These are phyloP conservation scores for Pocillopora grandis DNA, from an alignment of 92 coral and sea anemone species.

Conservation along the genomic window DNA sequence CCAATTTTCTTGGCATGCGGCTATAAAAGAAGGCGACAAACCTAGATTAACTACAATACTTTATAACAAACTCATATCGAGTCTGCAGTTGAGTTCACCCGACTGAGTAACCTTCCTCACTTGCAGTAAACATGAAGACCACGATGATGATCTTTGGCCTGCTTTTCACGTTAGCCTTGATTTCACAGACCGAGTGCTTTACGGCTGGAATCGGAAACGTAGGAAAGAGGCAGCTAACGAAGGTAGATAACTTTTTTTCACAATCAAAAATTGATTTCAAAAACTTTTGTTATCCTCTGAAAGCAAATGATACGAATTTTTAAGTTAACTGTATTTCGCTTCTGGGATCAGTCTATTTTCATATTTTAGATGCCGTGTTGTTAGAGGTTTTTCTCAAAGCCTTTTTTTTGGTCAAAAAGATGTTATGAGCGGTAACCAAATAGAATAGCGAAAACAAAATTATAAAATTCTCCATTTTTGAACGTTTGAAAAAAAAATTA, in stretches of 20 bases:
- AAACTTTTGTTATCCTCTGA: neutral
- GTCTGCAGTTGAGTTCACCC: neutral
- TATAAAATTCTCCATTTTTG: too few species aligned
- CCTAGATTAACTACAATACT: neutral
- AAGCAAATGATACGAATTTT: neutral
- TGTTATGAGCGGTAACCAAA: too few species aligned
- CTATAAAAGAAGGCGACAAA: conserved; percentile 21
- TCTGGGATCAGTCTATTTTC: too few species aligned
- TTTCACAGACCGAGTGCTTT: conserved; percentile 28
- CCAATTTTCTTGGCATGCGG: neutral
- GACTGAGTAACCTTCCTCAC: neutral
- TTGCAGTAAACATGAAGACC: conserved; percentile 2
- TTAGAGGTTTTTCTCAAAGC: too few species aligned
- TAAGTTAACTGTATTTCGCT: too few species aligned
- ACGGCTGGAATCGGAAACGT: conserved; percentile 45
- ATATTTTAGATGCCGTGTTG: too few species aligned
- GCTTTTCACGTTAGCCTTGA: neutral
- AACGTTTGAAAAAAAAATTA: too few species aligned
- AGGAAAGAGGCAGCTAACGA: conserved; percentile 13
- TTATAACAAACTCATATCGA: neutral
- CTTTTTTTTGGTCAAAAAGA: too few species aligned
- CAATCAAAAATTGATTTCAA: neutral
- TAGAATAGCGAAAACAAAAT: too few species aligned
- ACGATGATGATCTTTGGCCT: conserved; percentile 1
- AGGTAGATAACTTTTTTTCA: neutral